A percentile compares a stretch with the other conserved stretches of the same genome.
Evolutionary conservation across 2,797 vertebrate genomes (phyloP).

Genomic region (Apogon hyalosoma): DNA sequence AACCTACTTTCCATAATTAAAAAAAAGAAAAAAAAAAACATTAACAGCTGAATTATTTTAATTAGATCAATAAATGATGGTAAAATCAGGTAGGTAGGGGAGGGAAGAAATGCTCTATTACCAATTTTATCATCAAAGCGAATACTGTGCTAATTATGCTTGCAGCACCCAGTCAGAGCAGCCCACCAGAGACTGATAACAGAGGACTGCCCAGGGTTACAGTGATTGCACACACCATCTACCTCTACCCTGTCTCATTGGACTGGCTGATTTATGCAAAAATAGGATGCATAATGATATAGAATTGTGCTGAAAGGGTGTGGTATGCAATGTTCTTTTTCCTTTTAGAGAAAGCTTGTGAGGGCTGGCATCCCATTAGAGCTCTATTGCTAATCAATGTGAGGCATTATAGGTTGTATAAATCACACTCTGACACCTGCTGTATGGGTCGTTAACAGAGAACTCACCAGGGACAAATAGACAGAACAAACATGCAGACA

Average conservation of each 20-base stretch:
- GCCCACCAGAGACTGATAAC: conserved; percentile 81
- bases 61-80: conserved; percentile 80
- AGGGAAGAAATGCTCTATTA: conserved; percentile 69
- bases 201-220: conserved; percentile 77
- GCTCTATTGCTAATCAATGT: conserved; percentile 83
- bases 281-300: conserved; percentile 49
- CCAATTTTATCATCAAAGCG: conserved; percentile 83
- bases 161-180: conserved; percentile 85
- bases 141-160: conserved; percentile 86
- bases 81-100: conserved; percentile 74
- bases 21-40: conserved; percentile 41
- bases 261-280: conserved; percentile 58
- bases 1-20: conserved; percentile 40
- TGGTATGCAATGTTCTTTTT: conserved; percentile 21
- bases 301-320: conserved; percentile 43
- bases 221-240: conserved; percentile 68
- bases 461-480: conserved; percentile 70
- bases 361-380: conserved; percentile 76
- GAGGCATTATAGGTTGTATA: conserved; percentile 82
- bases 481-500: conserved; percentile 73
- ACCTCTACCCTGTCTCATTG: conserved; percentile 52
- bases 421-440: conserved; percentile 81
- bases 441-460: conserved; percentile 78
- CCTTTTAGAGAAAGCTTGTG: conserved; percentile 43
- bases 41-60: conserved; percentile 70